These are phyloP conservation scores for Scolopax bukidnonensis DNA, from an alignment of 2,797 vertebrate species.

Conservation along the genomic window DNA sequence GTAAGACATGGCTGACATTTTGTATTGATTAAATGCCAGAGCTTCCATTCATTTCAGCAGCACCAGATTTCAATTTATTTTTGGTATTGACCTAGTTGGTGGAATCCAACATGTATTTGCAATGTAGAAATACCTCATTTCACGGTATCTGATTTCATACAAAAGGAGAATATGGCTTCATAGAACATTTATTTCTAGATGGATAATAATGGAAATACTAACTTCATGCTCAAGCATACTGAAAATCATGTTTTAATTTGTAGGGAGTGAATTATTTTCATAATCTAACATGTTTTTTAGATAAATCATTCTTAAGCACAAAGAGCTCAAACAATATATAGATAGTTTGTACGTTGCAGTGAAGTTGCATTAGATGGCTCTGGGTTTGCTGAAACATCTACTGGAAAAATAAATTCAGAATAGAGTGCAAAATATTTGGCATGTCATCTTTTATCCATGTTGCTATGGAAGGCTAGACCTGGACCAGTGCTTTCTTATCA, in stretches of 20 bases:
- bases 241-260: not conserved
- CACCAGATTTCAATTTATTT: not conserved
- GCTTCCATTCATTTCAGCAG: not conserved
- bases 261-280: not conserved
- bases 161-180: not conserved
- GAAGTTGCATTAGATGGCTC: not conserved
- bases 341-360: not conserved
- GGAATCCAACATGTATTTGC: not conserved
- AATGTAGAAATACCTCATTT: not conserved
- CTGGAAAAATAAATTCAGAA: not conserved
- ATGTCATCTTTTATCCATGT: not conserved
- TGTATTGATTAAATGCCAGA: not conserved
- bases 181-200: not conserved
- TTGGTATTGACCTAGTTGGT: not conserved
- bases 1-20: not conserved
- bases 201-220: not conserved
- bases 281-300: not conserved
- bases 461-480: not conserved
- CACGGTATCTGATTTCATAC: not conserved
- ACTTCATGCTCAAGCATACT: not conserved
- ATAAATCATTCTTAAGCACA: not conserved
- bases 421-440: not conserved
- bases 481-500: not conserved
- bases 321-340: not conserved
- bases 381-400: not conserved